These are phyloP conservation scores for Apaloderma vittatum DNA, from an alignment of 2,113 vertebrate species.

Conservation along the genomic window DNA sequence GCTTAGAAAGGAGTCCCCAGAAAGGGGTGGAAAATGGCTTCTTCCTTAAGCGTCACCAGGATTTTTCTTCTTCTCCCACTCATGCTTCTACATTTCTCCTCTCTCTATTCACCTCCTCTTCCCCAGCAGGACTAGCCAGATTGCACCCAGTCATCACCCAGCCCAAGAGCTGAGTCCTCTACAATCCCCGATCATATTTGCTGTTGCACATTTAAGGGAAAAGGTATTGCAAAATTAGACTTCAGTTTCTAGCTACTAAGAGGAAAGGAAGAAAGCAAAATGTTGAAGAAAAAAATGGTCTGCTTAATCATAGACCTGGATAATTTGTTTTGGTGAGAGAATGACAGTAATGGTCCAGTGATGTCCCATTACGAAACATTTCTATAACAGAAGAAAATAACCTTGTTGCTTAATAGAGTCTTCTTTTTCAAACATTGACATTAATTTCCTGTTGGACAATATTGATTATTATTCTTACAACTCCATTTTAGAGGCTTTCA, in stretches of 20 bases:
- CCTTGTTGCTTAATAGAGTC: background rate
- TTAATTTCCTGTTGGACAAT: slow-evolving; percentile 24
- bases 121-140: background rate
- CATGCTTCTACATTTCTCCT: background rate
- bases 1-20: background rate
- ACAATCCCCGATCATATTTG: background rate
- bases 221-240: background rate
- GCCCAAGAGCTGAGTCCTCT: background rate
- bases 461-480: slow-evolving; percentile 28
- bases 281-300: background rate
- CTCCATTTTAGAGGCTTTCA: background rate
- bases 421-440: background rate
- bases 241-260: background rate
- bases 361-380: background rate
- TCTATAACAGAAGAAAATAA: slow-evolving; percentile 29
- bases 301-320: background rate
- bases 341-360: background rate
- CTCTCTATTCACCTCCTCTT: background rate
- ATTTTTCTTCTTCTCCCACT: background rate
- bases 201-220: background rate
- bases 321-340: slow-evolving; percentile 33
- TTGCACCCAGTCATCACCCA: background rate
- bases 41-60: background rate
- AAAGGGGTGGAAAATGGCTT: background rate
- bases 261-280: slow-evolving; percentile 6